Evolutionary conservation across 2,888 invertebrate species (phyloP).

Genomic region (Nebria salina): DNA sequence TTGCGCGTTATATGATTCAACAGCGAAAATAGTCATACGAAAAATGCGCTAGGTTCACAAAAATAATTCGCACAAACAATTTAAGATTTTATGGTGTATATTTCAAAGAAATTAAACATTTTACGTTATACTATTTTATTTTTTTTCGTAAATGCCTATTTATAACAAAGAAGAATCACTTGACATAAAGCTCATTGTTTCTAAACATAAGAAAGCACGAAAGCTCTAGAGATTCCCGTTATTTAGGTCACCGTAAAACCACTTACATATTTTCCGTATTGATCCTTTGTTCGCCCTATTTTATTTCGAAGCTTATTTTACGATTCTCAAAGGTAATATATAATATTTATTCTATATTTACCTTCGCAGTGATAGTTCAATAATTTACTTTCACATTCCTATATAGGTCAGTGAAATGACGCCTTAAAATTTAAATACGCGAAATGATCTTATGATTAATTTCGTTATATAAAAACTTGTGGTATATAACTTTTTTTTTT

Average conservation of each 20-base stretch:
- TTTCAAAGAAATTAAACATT: no score
- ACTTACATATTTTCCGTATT: neutral
- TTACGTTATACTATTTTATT: no score
- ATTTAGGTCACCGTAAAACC: neutral
- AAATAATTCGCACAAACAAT: neutral
- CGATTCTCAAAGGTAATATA: neutral
- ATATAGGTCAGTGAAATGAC: neutral
- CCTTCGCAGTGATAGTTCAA: neutral
- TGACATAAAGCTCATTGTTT: constrained; percentile 1
- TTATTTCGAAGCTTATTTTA: neutral
- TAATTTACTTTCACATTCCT: neutral
- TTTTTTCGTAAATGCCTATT: neutral
- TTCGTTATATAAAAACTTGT: neutral
- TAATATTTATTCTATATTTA: neutral
- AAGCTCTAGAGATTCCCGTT: neutral
- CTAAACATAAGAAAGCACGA: neutral
- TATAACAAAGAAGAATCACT: neutral
- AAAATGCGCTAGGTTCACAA: neutral
- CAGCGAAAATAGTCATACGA: neutral
- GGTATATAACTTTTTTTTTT: neutral
- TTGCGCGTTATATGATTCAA: neutral
- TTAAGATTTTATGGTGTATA: neutral
- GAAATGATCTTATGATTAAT: neutral
- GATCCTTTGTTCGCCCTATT: neutral
- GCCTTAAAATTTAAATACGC: neutral